Conservation (phyloP, 2,888 invertebrate species). For the Zelleria hepariella region DNA sequence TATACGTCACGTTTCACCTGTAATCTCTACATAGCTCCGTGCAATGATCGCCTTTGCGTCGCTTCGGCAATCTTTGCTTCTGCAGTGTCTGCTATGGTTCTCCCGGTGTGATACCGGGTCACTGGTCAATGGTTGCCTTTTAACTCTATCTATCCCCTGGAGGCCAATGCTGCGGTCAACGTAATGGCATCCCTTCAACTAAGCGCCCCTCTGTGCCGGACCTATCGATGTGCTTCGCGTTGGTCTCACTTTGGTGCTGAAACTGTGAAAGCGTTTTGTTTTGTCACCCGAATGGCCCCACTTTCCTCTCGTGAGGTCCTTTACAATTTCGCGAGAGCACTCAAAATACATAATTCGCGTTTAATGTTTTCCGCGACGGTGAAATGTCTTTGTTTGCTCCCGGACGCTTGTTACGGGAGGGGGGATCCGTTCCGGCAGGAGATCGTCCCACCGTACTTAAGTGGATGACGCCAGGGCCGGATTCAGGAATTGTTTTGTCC, state of each 20-base stretch:
- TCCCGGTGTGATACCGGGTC: too few species aligned
- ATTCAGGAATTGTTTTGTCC: too few species aligned
- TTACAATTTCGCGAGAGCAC: constrained; percentile 26
- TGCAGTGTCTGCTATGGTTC: too few species aligned
- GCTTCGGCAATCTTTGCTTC: too few species aligned
- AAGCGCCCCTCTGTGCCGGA: background rate
- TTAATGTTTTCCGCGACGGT: constrained; percentile 42
- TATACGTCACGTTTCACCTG: too few species aligned
- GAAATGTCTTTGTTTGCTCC: constrained; percentile 58
- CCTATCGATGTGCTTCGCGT: background rate
- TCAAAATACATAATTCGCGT: constrained; percentile 24
- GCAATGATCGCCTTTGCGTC: too few species aligned
- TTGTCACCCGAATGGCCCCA: constrained; percentile 4
- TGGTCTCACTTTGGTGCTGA: too few species aligned
- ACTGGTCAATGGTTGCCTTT: too few species aligned
- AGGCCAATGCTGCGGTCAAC: background rate
- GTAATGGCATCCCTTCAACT: background rate
- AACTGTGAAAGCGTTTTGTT: background rate
- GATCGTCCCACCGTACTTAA: constrained; percentile 59
- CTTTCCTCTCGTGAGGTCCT: constrained; percentile 22
- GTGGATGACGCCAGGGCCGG: too few species aligned
- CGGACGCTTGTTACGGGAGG: constrained; percentile 58
- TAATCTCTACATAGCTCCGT: too few species aligned
- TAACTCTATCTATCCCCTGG: background rate
- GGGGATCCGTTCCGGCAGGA: constrained; percentile 50